Evolutionary conservation across 1,140 invertebrate species (phyloP).

Genomic region (Anagrus nilaparvatae): DNA sequence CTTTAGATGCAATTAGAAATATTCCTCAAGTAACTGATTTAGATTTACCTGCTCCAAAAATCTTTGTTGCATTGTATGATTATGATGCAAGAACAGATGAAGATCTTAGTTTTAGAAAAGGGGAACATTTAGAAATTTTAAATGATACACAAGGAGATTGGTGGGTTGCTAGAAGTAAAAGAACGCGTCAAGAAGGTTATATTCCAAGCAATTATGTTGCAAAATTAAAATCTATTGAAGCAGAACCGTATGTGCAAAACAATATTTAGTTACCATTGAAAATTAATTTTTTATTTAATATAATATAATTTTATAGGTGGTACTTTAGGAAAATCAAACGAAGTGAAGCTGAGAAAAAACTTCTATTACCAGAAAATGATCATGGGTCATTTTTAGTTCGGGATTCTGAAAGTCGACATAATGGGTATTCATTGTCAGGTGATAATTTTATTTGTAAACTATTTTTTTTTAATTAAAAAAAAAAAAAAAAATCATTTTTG

Average conservation of each 20-base stretch:
- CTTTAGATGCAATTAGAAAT: constrained; percentile 54
- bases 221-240: constrained; percentile 97
- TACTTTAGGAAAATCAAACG: constrained; percentile 99
- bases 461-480: too few relatives aligned
- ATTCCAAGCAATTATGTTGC: constrained; percentile 99
- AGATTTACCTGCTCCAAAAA: constrained; percentile 61
- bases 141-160: constrained; percentile 98
- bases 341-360: constrained; percentile 98
- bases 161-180: constrained; percentile 95
- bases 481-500: too few relatives aligned
- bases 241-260: constrained; percentile 84
- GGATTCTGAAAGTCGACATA: constrained; percentile 96
- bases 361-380: constrained; percentile 93
- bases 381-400: constrained; percentile 97
- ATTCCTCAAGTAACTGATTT: constrained; percentile 52
- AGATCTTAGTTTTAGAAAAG: constrained; percentile 96
- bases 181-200: constrained; percentile 92
- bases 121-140: constrained; percentile 94
- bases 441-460: constrained; percentile 21
- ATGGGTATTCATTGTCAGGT: constrained; percentile 98
- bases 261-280: constrained; percentile 18
- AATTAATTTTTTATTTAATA: constrained; percentile 13
- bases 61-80: constrained; percentile 96
- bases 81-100: constrained; percentile 98
- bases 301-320: constrained; percentile 81